Base-by-base conservation (phyloP, 2,888 invertebrate genomes). In the Drosophila peninsularis region DNA sequence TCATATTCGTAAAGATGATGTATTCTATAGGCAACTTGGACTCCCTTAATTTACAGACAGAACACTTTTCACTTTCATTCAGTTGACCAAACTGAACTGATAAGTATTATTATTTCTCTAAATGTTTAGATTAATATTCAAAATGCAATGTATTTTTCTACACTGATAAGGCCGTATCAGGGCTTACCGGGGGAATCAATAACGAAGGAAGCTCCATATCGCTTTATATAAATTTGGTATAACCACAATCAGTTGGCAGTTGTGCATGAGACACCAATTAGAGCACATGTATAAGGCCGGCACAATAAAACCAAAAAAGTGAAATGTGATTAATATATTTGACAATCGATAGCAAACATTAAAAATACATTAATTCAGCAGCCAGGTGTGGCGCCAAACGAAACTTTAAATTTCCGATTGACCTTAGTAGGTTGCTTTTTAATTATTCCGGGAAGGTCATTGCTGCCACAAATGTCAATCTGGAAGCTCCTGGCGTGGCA, bases 111-210 rank as follows among this genome's bases (percentile, higher is more conserved):
- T 19, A 19, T 41, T 41, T 42, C 13, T 4, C 13, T 6, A 21
- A 42, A 6, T 21, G 21, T 0, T 42, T 42, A 42, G 41, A 42
- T 13, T 13, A 13, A 21, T 13, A 42, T 42, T n/a, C 44, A 24
- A 42, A 42, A 44, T 44, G n/a, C 1, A 7, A 7, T 36, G 0
- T 32, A 17, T 5, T 11, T 41, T 21, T 39, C 21, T 19, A 27
- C 9, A 39, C 27, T 17, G 63, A 71, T 62, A 71, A 60, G 32
- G n/a, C 24, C 39, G 24, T 72, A 73, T 70, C 71, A 54, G 42
- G 39, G 24, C 34, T 47, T 24, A 32, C 4, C 9, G 17, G 5
- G 5, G 5, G 42, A 42, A 39, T 57, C 44, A 53, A 17, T 37
- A 42, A 21, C 19, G 14, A 34, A 24, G 37, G 6, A 30, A 54